Evolutionary conservation across 2,888 invertebrate species (phyloP), one percentile per base, ranked within the genome.

Genomic region (Sarcophaga carnaria): DNA sequence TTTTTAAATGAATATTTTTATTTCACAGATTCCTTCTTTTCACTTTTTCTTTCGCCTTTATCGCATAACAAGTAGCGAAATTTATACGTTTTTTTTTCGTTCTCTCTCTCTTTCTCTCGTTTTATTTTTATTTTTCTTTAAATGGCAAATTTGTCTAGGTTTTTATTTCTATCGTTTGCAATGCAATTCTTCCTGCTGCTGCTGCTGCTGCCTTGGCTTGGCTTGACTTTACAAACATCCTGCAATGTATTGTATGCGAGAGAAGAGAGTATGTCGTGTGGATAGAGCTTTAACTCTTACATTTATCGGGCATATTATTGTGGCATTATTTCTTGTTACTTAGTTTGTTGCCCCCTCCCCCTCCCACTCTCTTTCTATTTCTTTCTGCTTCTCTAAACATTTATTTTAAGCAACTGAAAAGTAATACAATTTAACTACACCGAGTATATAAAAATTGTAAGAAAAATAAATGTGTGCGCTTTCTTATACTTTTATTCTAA

Each of bases 251-350:
- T 14, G 3, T 3, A 25, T 25, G 49, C 14, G 47, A 6, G 4
- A 45, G 5, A 17, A 14, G 4, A 4, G 27, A 17, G 12, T n/a
- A 11, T 14, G 22, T 27, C 27, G 5, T 14, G 49, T 54, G 22
- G 0, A 63, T 54, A 63, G 37, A 66, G 72, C 17, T 72, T 78
- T 83, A 74, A 74, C 74, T 74, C 14, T 70, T n/a, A 37, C n/a
- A 11, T 80, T 78, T 77, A 63, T 59, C 60, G 60, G 49, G 37
- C 60, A 22, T 47, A 64, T 54, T 17, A 79, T 64, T 70, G 66
- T 69, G 45, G n/a, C 54, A 64, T 49, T 74, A 22, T 67, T 74
- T 63, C 17, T 54, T 63, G 27, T 49, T 63, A 20, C 8, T 2
- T 10, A 37, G 37, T 37, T 37, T 37, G 10, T 37, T 8, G 2